These are phyloP conservation scores for Dendrolimus pini DNA, from an alignment of 2,888 invertebrate species.

Conservation along the genomic window DNA sequence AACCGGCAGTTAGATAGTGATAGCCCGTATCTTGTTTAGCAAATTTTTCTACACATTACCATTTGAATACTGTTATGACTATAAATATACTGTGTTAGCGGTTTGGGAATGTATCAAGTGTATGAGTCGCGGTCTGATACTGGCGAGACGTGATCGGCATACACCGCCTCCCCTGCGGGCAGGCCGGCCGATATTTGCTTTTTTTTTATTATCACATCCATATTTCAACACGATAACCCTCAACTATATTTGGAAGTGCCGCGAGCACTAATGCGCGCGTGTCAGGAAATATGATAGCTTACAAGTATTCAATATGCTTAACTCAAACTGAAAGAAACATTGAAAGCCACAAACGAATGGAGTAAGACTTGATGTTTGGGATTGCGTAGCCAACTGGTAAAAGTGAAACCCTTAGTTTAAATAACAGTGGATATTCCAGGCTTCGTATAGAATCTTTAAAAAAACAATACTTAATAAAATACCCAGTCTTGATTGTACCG, in stretches of 20 bases:
- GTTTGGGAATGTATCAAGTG: conserved; percentile 14
- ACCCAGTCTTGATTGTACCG: too few relatives aligned
- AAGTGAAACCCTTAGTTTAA: too few relatives aligned
- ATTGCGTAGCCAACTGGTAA: too few relatives aligned
- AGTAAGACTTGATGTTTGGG: too few relatives aligned
- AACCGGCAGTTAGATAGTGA: too few relatives aligned
- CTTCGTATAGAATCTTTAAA: too few relatives aligned
- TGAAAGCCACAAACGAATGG: conserved; percentile 35
- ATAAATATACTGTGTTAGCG: background rate
- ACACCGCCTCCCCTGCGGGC: conserved; percentile 36
- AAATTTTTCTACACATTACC: background rate
- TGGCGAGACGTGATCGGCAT: conserved; percentile 55
- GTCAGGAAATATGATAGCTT: conserved; percentile 53
- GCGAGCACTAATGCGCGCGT: conserved; percentile 63
- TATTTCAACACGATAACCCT: conserved; percentile 63
- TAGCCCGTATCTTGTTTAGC: too few relatives aligned
- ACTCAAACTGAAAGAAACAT: conserved; percentile 15
- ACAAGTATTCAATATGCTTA: conserved; percentile 41
- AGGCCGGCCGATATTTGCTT: conserved; percentile 55
- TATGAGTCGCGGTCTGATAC: conserved; percentile 37
- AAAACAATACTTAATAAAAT: too few relatives aligned
- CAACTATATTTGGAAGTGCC: conserved; percentile 63
- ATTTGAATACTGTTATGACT: background rate
- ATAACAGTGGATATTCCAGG: too few relatives aligned
- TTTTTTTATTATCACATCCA: conserved; percentile 66